Conservation (phyloP, 2,888 invertebrate species). For the Pimpla rufipes region DNA sequence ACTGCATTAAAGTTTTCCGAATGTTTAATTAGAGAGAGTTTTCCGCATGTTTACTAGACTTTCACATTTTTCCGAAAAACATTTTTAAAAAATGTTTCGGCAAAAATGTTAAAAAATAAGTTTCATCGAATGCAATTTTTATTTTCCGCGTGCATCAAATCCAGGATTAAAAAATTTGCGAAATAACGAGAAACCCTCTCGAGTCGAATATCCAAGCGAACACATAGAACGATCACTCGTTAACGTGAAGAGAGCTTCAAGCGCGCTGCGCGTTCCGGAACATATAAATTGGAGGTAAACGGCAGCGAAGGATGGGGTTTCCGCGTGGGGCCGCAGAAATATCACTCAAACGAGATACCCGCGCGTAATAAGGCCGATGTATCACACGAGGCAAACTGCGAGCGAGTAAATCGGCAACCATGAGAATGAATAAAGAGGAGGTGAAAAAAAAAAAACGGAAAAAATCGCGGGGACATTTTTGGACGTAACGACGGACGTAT, state of each 20-base stretch:
- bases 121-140: too few species aligned
- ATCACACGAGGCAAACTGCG: conserved; percentile 5
- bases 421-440: neutral
- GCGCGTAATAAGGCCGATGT: conserved; percentile 2
- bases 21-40: too few species aligned
- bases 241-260: neutral
- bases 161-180: neutral
- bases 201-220: neutral
- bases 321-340: neutral
- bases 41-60: too few species aligned
- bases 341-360: neutral
- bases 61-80: too few species aligned
- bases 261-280: neutral
- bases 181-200: neutral
- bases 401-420: neutral
- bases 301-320: neutral
- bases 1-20: neutral
- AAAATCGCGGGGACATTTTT: neutral
- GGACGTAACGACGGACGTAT: conserved; percentile 66
- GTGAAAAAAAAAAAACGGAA: conserved; percentile 16
- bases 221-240: too few species aligned
- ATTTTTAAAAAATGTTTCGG: too few species aligned
- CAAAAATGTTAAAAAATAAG: too few species aligned
- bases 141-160: too few species aligned
- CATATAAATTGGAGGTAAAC: neutral